These are phyloP conservation scores for Tetramorium bicarinatum DNA, from an alignment of 2,888 invertebrate species.

Conservation along the genomic window DNA sequence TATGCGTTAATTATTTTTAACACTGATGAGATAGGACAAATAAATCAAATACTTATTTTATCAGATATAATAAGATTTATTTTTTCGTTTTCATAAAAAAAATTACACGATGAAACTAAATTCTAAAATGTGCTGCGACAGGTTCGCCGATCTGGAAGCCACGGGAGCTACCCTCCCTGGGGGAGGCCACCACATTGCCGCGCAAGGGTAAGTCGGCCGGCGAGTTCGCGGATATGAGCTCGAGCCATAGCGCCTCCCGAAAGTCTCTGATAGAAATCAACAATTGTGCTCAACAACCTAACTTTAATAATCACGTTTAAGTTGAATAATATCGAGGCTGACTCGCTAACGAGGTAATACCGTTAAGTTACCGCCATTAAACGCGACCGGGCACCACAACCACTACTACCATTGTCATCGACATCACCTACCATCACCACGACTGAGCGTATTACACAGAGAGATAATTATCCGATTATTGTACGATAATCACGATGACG, in stretches of 20 bases:
- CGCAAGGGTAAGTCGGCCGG: conserved; percentile 88
- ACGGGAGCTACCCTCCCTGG: conserved; percentile 91
- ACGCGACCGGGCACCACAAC: conserved; percentile 15
- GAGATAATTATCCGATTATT: conserved; percentile 66
- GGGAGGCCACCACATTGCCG: conserved; percentile 89
- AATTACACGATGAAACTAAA: not conserved
- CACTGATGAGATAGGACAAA: not conserved
- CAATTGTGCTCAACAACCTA: conserved; percentile 86
- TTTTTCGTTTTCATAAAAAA: not conserved
- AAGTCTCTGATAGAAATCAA: conserved; percentile 88
- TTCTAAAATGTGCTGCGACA: conserved; percentile 78
- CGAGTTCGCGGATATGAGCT: conserved; percentile 87
- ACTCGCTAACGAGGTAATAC: conserved; percentile 67
- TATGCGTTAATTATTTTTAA: not conserved
- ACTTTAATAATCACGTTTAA: conserved; percentile 86
- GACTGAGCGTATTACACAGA: conserved; percentile 41
- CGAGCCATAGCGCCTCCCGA: conserved; percentile 88
- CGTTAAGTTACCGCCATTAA: conserved; percentile 60
- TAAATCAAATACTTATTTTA: not conserved
- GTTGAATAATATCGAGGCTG: conserved; percentile 78
- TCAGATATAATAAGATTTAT: not conserved
- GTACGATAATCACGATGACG: conserved; percentile 37
- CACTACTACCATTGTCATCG: conserved; percentile 35
- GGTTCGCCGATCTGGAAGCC: conserved; percentile 99
- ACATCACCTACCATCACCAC: conserved; percentile 40